Evolutionary conservation across 2,888 invertebrate species (phyloP).

Genomic region (Rosalia funebris): DNA sequence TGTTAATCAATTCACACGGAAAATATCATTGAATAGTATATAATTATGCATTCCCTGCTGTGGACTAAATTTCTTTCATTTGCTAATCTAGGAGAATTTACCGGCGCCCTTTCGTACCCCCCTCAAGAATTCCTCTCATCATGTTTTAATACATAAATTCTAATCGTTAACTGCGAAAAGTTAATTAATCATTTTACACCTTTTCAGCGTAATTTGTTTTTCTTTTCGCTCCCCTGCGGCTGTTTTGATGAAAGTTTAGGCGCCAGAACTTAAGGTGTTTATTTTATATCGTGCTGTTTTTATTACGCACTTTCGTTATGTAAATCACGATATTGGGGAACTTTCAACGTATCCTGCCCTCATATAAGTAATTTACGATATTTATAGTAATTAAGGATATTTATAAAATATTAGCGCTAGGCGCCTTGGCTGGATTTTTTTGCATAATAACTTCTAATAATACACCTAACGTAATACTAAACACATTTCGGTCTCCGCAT

Average conservation of each 20-base stretch:
- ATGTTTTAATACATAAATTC: constrained; percentile 31
- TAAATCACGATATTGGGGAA: background rate
- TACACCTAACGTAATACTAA: background rate
- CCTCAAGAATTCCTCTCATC: constrained; percentile 22
- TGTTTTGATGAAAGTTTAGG: constrained; percentile 34
- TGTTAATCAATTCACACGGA: too few species aligned
- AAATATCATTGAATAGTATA: too few species aligned
- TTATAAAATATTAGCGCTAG: background rate
- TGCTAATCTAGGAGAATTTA: constrained; percentile 8
- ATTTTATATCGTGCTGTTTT: constrained; percentile 29
- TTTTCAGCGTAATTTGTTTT: constrained; percentile 40
- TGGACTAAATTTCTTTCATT: too few species aligned
- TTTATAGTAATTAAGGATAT: constrained; percentile 4
- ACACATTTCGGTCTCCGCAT: background rate
- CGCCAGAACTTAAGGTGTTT: constrained; percentile 35
- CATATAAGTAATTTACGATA: background rate
- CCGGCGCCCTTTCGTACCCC: background rate
- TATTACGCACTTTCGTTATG: constrained; percentile 16
- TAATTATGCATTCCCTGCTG: too few species aligned
- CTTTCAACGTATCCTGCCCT: background rate
- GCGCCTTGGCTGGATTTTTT: background rate
- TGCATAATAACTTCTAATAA: background rate
- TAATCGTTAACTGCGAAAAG: constrained; percentile 39
- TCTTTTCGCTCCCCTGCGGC: constrained; percentile 32
- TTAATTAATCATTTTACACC: constrained; percentile 47